These are phyloP conservation scores for Pseudomugil gertrudae DNA, from an alignment of 2,797 vertebrate genomes.

Conservation along the genomic window DNA sequence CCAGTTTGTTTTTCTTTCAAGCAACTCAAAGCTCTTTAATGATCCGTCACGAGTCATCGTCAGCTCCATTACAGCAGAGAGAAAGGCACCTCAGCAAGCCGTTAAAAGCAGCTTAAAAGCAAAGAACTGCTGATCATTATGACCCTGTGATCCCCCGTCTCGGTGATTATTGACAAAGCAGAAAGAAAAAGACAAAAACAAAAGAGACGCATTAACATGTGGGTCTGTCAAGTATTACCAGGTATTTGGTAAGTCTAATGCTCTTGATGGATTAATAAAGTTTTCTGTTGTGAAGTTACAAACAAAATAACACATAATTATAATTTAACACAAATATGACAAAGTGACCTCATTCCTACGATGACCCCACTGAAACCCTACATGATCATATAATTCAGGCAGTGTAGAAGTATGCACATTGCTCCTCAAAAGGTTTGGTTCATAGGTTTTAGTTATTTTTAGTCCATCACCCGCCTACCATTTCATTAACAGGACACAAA, in stretches of 20 bases:
- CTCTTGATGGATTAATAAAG: conserved; percentile 17
- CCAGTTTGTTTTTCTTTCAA: conserved; percentile 45
- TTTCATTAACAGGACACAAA: conserved; percentile 56
- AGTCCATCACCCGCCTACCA: conserved; percentile 49
- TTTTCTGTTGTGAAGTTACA: not conserved
- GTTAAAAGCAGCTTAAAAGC: conserved; percentile 67
- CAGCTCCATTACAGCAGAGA: conserved; percentile 78
- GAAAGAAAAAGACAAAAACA: conserved; percentile 16
- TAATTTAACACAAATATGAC: not conserved
- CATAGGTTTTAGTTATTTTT: conserved; percentile 43
- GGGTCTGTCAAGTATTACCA: conserved; percentile 78
- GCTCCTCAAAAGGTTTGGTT: not conserved
- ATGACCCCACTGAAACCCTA: not conserved
- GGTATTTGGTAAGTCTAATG: conserved; percentile 72
- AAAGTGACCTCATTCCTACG: not conserved
- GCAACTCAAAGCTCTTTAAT: conserved; percentile 81
- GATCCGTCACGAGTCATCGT: conserved; percentile 76
- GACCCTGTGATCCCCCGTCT: conserved; percentile 46
- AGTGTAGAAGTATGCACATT: not conserved
- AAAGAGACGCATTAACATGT: conserved; percentile 30
- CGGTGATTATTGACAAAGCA: conserved; percentile 1
- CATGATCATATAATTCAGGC: not conserved
- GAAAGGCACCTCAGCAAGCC: conserved; percentile 68
- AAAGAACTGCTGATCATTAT: conserved; percentile 44
- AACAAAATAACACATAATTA: not conserved